A percentile compares a stretch with the other conserved stretches of the same genome.
Conservation (phyloP, 2,113 vertebrate species). For the Tautogolabrus adspersus region DNA sequence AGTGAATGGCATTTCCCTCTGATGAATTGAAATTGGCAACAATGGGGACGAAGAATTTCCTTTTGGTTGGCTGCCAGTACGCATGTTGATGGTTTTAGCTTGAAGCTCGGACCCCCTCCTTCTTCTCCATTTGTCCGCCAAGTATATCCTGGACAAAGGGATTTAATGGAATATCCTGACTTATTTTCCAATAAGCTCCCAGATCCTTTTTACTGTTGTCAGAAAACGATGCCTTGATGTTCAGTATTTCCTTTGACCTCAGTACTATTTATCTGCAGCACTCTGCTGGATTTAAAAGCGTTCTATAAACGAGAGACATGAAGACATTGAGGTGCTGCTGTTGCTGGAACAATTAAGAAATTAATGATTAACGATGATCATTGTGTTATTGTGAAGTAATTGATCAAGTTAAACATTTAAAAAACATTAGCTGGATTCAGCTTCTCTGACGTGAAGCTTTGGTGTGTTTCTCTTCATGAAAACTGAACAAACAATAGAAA, state of each 20-base stretch:
- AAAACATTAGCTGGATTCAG: background rate
- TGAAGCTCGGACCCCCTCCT: background rate
- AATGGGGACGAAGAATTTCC: conserved; percentile 65
- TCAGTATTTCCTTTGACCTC: background rate
- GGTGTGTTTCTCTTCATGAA: background rate
- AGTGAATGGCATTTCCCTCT: conserved; percentile 64
- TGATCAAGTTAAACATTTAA: background rate
- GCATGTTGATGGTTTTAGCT: conserved; percentile 43
- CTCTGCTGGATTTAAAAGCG: no score
- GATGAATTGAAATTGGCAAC: conserved; percentile 62
- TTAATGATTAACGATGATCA: background rate
- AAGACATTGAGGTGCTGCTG: background rate
- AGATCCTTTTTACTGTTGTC: background rate
- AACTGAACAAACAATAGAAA: background rate
- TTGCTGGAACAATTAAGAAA: background rate
- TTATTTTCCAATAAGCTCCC: background rate
- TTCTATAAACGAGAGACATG: no score
- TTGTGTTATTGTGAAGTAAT: background rate
- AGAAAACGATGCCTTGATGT: no score
- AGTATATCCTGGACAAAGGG: background rate
- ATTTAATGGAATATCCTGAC: conserved; percentile 4
- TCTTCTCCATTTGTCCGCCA: background rate
- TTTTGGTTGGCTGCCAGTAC: conserved; percentile 55
- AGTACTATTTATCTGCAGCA: no score
- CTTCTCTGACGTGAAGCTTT: background rate